Conservation (phyloP, 2,113 vertebrate species). For the Jaculus jaculus region DNA sequence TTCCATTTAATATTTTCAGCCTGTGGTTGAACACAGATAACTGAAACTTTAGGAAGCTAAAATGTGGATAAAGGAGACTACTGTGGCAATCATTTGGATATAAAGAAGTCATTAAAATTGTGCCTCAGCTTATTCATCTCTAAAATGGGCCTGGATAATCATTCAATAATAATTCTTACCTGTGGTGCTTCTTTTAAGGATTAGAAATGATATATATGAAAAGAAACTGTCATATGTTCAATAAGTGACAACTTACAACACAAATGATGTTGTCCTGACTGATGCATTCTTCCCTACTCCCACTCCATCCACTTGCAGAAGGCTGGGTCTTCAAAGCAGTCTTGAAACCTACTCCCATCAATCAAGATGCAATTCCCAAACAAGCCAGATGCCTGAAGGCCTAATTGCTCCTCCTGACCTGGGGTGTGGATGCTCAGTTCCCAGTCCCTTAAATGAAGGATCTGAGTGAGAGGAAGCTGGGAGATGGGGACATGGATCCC, state of each 20-base stretch:
- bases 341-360: neutral
- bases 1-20: neutral
- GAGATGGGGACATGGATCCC: neutral
- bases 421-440: neutral
- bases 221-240: neutral
- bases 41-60: neutral
- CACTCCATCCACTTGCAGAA: neutral
- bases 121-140: neutral
- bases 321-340: neutral
- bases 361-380: neutral
- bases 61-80: neutral
- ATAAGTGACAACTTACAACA: neutral
- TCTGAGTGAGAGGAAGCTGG: rapidly evolving
- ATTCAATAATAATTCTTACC: neutral
- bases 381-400: neutral
- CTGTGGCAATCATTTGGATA: neutral
- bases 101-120: neutral
- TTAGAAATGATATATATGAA: neutral
- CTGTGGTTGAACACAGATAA: neutral
- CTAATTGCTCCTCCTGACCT: neutral
- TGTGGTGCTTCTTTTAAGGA: neutral
- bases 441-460: conserved; percentile 29
- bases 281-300: neutral
- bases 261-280: neutral
- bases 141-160: neutral